These are phyloP conservation scores for Leptonema lineaticorne DNA, from an alignment of 1,140 invertebrate species.

Conservation along the genomic window DNA sequence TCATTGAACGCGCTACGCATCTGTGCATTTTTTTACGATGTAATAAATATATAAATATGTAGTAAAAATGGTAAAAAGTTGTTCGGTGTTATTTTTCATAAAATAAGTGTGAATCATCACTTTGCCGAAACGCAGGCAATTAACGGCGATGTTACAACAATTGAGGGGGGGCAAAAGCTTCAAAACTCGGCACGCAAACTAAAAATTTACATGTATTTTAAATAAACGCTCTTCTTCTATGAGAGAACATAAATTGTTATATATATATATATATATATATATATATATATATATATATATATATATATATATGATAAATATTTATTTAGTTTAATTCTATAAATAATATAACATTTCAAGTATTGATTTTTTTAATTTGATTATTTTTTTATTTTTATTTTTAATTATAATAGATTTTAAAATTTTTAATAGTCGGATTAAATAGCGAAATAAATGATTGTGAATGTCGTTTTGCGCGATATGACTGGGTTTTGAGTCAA, in stretches of 20 bases:
- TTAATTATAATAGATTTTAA: too few species aligned
- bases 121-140: constrained; percentile 35
- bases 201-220: too few species aligned
- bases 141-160: constrained; percentile 38
- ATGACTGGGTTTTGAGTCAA: not conserved
- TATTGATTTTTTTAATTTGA: too few species aligned
- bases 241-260: not conserved
- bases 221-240: not conserved
- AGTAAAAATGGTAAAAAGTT: not conserved
- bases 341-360: too few species aligned
- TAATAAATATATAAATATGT: not conserved
- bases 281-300: not conserved
- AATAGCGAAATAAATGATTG: too few species aligned
- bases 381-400: too few species aligned
- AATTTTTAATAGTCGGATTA: too few species aligned
- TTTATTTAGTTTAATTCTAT: too few species aligned
- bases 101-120: constrained; percentile 41
- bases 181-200: not conserved
- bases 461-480: not conserved
- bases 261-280: not conserved
- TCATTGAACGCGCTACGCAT: not conserved
- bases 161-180: constrained; percentile 8
- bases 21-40: not conserved
- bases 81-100: constrained; percentile 24
- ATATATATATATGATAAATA: too few species aligned